phyloP scores from a whole-genome alignment of 1,140 invertebrate genomes.

The Acromyrmex echinatior region DNA sequence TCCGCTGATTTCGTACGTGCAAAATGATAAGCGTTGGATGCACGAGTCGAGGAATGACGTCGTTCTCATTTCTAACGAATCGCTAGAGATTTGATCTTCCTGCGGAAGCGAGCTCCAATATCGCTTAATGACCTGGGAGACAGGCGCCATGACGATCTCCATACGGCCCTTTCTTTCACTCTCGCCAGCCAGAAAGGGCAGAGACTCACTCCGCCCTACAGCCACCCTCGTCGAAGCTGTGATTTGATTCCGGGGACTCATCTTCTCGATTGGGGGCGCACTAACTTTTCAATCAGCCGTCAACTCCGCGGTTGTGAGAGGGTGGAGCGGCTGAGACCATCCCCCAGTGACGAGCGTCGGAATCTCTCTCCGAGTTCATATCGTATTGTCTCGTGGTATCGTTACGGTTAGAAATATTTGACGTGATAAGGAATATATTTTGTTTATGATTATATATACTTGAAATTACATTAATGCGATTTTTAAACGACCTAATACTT shows the following conservation, averaged over 20 bases:
- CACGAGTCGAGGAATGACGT: conserved; percentile 16
- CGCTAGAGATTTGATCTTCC: conserved; percentile 51
- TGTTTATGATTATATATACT: no score
- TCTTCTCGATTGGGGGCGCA: conserved; percentile 82
- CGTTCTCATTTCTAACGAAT: conserved; percentile 63
- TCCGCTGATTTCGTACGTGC: neutral
- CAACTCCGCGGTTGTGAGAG: conserved; percentile 68
- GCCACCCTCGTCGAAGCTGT: conserved; percentile 73
- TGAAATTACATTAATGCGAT: neutral
- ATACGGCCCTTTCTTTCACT: conserved; percentile 58
- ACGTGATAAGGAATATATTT: neutral
- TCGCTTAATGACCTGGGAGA: conserved; percentile 81
- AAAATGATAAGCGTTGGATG: conserved; percentile 18
- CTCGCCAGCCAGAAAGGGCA: neutral
- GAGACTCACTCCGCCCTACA: conserved; percentile 31
- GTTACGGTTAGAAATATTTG: conserved; percentile 5
- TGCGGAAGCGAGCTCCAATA: conserved; percentile 70
- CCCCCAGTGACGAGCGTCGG: conserved; percentile 35
- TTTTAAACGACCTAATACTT: neutral
- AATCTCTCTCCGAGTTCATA: conserved; percentile 34
- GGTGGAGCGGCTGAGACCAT: conserved; percentile 56
- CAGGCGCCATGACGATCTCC: conserved; percentile 79
- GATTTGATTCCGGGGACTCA: conserved; percentile 82
- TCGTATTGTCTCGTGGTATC: neutral
- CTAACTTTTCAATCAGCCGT: conserved; percentile 85